Base-by-base conservation (phyloP, 1,140 invertebrate genomes). In the Caerostris darwini region DNA sequence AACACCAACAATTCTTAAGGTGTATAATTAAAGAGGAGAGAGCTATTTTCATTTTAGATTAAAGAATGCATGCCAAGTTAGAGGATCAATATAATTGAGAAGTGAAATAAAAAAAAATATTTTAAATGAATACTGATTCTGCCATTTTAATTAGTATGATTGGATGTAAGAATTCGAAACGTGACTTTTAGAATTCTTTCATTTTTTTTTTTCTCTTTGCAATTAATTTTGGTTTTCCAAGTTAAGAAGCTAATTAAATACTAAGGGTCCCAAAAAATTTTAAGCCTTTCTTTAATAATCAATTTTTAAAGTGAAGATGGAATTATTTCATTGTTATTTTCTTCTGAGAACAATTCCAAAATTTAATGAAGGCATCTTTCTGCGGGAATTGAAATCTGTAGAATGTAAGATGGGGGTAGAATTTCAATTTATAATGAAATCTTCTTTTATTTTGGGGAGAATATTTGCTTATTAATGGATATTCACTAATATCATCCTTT, bases 171-270 rank as follows among this genome's bases (percentile, higher is more conserved):
- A 50, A 77, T 77, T 77, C 10, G 59, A 34, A 77, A 77, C 69
- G 50, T 77, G 19, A 77, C 69, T 77, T 77, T 77, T 50, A 77
- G 10, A 77, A 77, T 77, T 77, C 19, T 10, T 12, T 7, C 10
- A 19, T 71, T 77, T 77, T 71, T 53, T 71, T 53, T 34, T 34
- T 34, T 50, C 50, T 77, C 69, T 50, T 77, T 77, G 34, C 69
- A 53, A 77, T 77, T 77, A 77, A 77, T 77, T 77, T 77, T 1
- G 69, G 69, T 77, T 77, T 77, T 77, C 69, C 50, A 50, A 50
- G 7, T 50, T 34, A 77, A 77, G 69, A 77, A 77, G 69, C 69
- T 77, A 77, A 77, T 77, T 77, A 77, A 77, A 77, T 77, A 50
- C 12, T 77, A 77, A 77, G 69, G 19, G 69, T 50, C 34, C 4